Percentiles rank a stretch among this genome's conserved stretches.
Evolutionary conservation across 2,113 vertebrate genomes (phyloP).

Genomic region (Dicentrarchus labrax): DNA sequence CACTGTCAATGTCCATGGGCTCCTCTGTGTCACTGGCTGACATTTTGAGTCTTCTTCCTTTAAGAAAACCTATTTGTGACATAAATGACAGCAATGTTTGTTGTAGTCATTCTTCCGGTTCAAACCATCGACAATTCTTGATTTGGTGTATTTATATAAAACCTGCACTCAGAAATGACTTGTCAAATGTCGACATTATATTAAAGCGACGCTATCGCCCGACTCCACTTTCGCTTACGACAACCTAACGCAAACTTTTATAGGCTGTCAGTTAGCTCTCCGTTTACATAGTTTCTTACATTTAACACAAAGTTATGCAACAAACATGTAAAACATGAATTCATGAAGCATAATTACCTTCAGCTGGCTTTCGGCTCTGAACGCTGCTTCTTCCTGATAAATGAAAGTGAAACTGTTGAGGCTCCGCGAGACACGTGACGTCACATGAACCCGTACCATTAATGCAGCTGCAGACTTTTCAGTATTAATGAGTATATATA

Average conservation of each 20-base stretch:
- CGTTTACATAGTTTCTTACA: not conserved
- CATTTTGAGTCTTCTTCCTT: slow-evolving; percentile 14
- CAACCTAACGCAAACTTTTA: not conserved
- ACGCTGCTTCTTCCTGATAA: slow-evolving; percentile 7
- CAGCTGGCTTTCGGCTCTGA: not conserved
- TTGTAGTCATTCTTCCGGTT: not conserved
- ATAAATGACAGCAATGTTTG: not conserved
- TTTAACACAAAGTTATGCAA: not conserved
- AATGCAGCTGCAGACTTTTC: too few relatives aligned
- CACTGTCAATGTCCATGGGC: slow-evolving; percentile 6
- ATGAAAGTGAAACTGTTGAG: slow-evolving; percentile 35
- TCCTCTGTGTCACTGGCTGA: accelerated
- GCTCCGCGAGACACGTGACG: not conserved
- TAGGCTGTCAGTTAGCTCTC: not conserved
- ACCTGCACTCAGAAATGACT: too few relatives aligned
- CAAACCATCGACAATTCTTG: too few relatives aligned
- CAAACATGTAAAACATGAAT: too few relatives aligned
- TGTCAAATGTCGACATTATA: not conserved
- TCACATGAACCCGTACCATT: too few relatives aligned
- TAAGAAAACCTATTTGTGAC: too few relatives aligned
- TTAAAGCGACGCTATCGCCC: not conserved
- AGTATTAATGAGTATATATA: too few relatives aligned
- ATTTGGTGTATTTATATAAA: not conserved
- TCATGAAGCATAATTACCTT: not conserved
- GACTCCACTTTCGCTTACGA: slow-evolving; percentile 18